Evolutionary conservation across 2,797 vertebrate species (phyloP).

Genomic region (Pipistrellus pipistrellus): DNA sequence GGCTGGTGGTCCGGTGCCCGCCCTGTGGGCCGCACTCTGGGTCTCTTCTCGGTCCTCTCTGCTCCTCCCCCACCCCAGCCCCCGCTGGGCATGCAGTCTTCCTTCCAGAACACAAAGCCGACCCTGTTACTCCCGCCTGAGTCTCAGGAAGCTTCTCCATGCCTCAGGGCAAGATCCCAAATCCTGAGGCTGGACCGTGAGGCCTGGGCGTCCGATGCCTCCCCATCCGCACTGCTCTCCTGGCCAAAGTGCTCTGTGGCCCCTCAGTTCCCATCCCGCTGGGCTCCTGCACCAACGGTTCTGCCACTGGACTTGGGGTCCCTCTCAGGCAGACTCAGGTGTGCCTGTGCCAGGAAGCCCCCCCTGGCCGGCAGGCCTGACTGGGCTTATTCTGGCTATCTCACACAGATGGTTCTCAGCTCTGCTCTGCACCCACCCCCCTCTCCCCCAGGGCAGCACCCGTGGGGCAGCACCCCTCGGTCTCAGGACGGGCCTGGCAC

Average conservation of each 20-base stretch:
- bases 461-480: neutral
- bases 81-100: neutral
- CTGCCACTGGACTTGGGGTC: neutral
- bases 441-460: rapidly evolving
- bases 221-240: neutral
- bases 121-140: neutral
- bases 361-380: neutral
- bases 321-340: neutral
- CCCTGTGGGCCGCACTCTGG: neutral
- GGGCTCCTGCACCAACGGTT: neutral
- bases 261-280: neutral
- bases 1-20: neutral
- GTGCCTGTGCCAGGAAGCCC: constrained; percentile 40
- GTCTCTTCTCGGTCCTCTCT: neutral
- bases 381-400: neutral
- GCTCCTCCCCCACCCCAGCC: neutral
- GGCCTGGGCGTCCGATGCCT: rapidly evolving
- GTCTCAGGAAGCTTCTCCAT: neutral
- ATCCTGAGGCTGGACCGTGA: neutral
- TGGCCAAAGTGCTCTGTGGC: neutral
- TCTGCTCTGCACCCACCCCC: neutral
- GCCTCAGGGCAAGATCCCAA: neutral
- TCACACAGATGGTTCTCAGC: rapidly evolving
- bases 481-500: neutral
- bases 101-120: neutral